phyloP scores from a whole-genome alignment of 2,113 vertebrate species.

The Peromyscus maniculatus region DNA sequence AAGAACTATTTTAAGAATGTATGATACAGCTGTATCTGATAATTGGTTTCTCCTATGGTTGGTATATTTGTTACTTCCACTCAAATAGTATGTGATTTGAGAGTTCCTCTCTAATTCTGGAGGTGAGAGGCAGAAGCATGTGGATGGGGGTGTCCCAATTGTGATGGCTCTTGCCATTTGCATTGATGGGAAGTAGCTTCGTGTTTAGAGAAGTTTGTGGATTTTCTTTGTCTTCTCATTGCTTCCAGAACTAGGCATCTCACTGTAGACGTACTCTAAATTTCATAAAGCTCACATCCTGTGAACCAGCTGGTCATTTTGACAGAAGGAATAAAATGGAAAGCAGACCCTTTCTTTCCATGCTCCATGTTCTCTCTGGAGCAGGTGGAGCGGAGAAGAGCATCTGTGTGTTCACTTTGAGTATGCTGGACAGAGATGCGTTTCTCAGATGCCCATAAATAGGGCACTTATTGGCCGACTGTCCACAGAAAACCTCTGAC shows the following conservation, averaged over 20 bases:
- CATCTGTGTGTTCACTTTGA: background rate
- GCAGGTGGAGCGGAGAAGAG: background rate
- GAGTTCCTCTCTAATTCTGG: background rate
- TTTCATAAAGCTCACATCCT: background rate
- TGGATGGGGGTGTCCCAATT: background rate
- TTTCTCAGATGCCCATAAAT: background rate
- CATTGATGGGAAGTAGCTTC: background rate
- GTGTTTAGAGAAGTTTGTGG: background rate
- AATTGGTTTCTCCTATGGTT: background rate
- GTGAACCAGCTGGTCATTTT: background rate
- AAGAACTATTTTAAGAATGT: conserved; percentile 14
- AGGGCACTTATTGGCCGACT: background rate
- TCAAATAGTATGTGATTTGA: background rate
- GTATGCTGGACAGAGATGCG: fast-evolving
- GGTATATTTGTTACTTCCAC: background rate
- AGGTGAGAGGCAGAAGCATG: background rate
- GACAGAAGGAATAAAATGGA: background rate
- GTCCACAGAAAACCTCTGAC: background rate
- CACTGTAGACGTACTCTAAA: background rate
- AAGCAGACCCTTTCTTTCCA: background rate
- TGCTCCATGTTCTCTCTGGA: background rate
- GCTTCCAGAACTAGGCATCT: conserved; percentile 37
- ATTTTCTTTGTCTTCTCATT: background rate
- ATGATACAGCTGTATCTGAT: background rate
- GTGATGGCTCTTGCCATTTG: background rate